Base-by-base conservation (phyloP, 2,797 vertebrate genomes). In the Poecilia velifera region DNA sequence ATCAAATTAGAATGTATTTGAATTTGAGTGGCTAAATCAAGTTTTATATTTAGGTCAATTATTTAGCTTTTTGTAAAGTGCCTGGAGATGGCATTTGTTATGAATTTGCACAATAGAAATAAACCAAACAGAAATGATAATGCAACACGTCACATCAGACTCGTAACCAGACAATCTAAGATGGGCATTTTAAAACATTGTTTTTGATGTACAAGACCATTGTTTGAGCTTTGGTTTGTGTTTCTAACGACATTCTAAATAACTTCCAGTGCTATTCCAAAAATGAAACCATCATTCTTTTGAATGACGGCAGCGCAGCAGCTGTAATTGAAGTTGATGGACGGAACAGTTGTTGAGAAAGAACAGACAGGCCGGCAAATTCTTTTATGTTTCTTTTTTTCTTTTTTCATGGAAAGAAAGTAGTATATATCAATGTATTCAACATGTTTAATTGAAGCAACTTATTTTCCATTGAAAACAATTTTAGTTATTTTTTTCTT, bases 281-380 rank as follows among this genome's bases (percentile, higher is more conserved):
- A 73, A 78, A 78, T 46, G 43, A 71, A 73, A 39, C 31, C 51
- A 41, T 34, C 45, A n/a, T 31, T 73, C 55, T 43, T 55, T 20
- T 6, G 28, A 73, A 47, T 47, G 31, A 72, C 31, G 34, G 34
- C 71, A 49, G 13, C 71, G 25, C 71, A 49, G 53, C 53, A 78
- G 45, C 34, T 49, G 36, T 39, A 41, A 55, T 36, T 25, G 45
- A 34, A 47, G 28, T 25, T 74, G 49, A 55, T 22, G 31, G 20
- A 34, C 47, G 46, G 59, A 47, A 76, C 43, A 34, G 41, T 47
- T 49, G 45, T 76, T 66, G 20, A 49, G 28, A 76, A 66, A 76
- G 31, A 47, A 46, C 74, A 76, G 57, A 13, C 39, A 31, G 9
- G n/a, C 14, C 31, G n/a, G 71, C 8, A 45, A 28, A 59, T n/a